Evolutionary conservation across 2,888 invertebrate species (phyloP), one percentile per base, ranked within the genome.

Genomic region (Eurois occulta): DNA sequence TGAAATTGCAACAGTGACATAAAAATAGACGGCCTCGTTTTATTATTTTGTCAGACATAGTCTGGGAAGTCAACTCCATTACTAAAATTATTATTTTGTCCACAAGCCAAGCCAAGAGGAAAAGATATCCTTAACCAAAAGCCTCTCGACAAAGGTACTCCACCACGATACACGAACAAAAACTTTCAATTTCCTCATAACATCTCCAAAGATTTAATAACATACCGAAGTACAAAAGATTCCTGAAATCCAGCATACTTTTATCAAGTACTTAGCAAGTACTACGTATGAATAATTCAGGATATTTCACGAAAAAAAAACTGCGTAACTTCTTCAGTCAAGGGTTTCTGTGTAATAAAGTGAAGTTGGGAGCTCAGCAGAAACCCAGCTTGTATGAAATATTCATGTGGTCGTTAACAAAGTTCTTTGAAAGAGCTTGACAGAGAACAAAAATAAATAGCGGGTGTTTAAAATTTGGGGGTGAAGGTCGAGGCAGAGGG

Each of bases 331-430:
- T 90, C 86, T 86, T 78, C 77, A 89, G 89, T 89, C 88, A 91
- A 89, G 90, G 91, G 91, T 90, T 87, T 85, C 85, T 88, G 86
- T 83, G 89, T 87, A 88, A 90, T 89, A 87, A 87, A 90, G 87
- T 84, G 84, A 85, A 86, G 69, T 89, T 85, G 82, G 84, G 86
- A 81, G 82, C 79, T 83, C 67, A 82, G 83, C 83, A 86, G 86
- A 77, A 82, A 85, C 86, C 64, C 77, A 76, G 86, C 80, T 74
- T 78, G 70, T 85, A 91, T 91, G 88, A 91, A 91, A 91, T 91
- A 91, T 91, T 91, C 91, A 91, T 91, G 86, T 79, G 75, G 83
- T 90, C 90, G 91, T 91, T 90, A 91, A 88, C 85, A 83, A 89
- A 88, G 85, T 88, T 88, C 82, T 87, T 77, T 83, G 80, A 81